Evolutionary conservation across 2,797 vertebrate genomes (phyloP), one percentile per base, ranked within the genome.

Genomic region (Molossus molossus): DNA sequence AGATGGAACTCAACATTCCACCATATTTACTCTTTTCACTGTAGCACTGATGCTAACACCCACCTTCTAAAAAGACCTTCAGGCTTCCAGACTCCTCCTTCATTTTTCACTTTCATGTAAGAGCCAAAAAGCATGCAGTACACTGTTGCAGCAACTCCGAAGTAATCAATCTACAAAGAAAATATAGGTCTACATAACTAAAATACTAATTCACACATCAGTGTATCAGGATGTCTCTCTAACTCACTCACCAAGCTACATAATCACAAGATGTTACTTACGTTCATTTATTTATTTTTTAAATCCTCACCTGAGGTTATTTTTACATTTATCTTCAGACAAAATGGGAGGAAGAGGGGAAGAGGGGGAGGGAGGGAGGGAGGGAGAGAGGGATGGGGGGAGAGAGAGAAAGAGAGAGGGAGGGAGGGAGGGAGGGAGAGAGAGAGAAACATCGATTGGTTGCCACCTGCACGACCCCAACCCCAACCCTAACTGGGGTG

Each of bases 41-140:
- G 14, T 2, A 21, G 92, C 12, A 10, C 15, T 15, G 12, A n/a
- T 5, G 21, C 80, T 9, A 33, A 94, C 1, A 93, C 93, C 27
- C 25, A 97, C 99, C 99, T 99, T 97, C 99, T 99, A 50, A 99
- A 99, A 5, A 96, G 77, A 0, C 98, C 98, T 10, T 99, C 99
- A 0, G 99, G 99, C 95, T 98, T 99, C 99, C 99, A 99, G 72
- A 98, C 57, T 0, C 99, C 99, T 0, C 98, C 97, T 23, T 99
- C 99, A 0, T 99, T 98, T 79, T 96, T 98, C 55, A 99, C 99
- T 94, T 98, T 98, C 99, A 99, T 99, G 98, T 99, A 99, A 0
- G 98, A 99, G 23, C 99, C 99, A 1, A 99, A 99, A 79, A 99
- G 98, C 99, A 99, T 98, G 96, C 99, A 99, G 98, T 99, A 98